A percentile compares a stretch with the other conserved stretches of the same genome.
Conservation (phyloP, 2,888 invertebrate genomes). For the Magallana nippona region DNA sequence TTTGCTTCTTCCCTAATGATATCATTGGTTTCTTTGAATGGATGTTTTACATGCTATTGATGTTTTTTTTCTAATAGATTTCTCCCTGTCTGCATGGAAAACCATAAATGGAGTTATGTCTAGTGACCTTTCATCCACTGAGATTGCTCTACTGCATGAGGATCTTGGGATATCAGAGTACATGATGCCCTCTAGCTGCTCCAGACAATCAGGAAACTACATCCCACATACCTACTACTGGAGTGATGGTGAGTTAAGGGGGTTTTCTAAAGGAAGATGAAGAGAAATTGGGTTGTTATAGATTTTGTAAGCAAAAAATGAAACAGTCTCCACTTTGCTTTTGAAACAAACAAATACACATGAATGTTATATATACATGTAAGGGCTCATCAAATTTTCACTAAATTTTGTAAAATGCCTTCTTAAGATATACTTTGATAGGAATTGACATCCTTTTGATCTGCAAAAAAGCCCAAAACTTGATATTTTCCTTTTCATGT, state of each 20-base stretch:
- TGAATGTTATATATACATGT: too few relatives aligned
- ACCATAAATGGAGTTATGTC: slow-evolving; percentile 7
- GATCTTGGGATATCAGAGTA: slow-evolving; percentile 53
- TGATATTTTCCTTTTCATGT: not conserved
- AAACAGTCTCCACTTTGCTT: too few relatives aligned
- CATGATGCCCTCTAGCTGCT: slow-evolving; percentile 47
- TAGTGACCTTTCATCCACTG: slow-evolving; percentile 12
- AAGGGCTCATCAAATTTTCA: too few relatives aligned
- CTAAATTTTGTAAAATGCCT: too few relatives aligned
- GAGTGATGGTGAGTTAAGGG: slow-evolving; percentile 44
- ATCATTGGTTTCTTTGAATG: not conserved
- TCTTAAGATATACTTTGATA: too few relatives aligned
- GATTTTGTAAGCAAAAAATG: too few relatives aligned
- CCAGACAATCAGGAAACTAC: slow-evolving; percentile 38
- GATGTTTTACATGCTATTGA: not conserved
- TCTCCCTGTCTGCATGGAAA: slow-evolving; percentile 37
- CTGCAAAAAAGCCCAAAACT: too few relatives aligned
- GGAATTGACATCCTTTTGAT: too few relatives aligned
- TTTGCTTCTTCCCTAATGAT: not conserved
- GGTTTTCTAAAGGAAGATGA: not conserved
- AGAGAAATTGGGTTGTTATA: not conserved
- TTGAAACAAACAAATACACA: too few relatives aligned
- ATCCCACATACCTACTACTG: slow-evolving; percentile 43
- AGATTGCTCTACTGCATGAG: slow-evolving; percentile 49
- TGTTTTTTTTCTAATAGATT: not conserved